Percentiles rank a stretch among this genome's conserved stretches.
phyloP scores from a whole-genome alignment of 53 echinoderm and acorn worm species.

The Arbacia lixula region DNA sequence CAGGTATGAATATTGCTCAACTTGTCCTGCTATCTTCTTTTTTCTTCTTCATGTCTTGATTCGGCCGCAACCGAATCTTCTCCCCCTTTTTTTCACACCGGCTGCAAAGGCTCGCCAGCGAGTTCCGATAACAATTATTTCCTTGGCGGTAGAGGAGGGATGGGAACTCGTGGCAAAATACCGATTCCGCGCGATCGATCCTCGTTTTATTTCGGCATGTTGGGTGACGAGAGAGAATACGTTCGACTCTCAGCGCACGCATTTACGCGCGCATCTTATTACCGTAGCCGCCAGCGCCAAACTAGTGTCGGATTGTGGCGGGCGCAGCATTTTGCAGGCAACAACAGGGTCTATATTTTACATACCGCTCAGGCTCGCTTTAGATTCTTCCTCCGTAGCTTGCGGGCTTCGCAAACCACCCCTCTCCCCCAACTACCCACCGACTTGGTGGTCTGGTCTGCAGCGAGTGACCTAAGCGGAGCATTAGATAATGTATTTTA shows the following conservation, averaged over 20 bases:
- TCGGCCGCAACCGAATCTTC: no score
- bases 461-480: no score
- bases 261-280: slow-evolving; percentile 53
- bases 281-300: slow-evolving; percentile 37
- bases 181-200: slow-evolving; percentile 48
- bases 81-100: no score
- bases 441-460: no score
- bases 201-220: slow-evolving; percentile 59
- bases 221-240: slow-evolving; percentile 45
- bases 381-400: neutral
- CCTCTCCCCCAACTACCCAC: slow-evolving; percentile 46
- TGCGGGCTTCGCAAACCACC: slow-evolving; percentile 42
- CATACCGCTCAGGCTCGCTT: neutral
- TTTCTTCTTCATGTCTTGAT: neutral
- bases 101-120: neutral
- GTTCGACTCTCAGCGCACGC: slow-evolving; percentile 55
- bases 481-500: slow-evolving; percentile 28
- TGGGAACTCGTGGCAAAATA: slow-evolving; percentile 46
- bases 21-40: slow-evolving; percentile 13
- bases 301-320: slow-evolving; percentile 39
- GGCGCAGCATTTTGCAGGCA: neutral
- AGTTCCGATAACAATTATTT: slow-evolving; percentile 53
- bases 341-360: neutral
- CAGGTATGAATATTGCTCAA: slow-evolving; percentile 50
- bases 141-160: slow-evolving; percentile 18